Evolutionary conservation across 1,140 invertebrate species (phyloP), one percentile per base, ranked within the genome.

Genomic region (Lepidurus packardi): DNA sequence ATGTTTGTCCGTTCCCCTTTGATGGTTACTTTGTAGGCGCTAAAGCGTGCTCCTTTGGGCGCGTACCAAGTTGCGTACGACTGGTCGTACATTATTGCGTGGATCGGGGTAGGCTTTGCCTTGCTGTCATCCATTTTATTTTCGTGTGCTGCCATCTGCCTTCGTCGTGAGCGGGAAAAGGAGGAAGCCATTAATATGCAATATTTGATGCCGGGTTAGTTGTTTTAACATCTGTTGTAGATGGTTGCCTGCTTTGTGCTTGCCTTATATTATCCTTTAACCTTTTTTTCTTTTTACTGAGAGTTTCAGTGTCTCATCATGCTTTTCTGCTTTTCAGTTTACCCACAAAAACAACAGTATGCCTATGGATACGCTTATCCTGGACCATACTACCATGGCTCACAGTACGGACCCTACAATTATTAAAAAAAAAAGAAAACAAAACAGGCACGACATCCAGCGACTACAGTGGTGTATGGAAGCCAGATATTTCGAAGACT

Each of bases 161-260:
- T 94, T 76, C 88, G 89, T 81, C 90, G 88, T 84, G 92, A 94
- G 84, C 90, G 93, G 85, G 94, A 96, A 87, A 90, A 92, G 85
- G 94, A 97, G 86, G 93, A 96, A 87, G 92, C 94, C 84, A 92
- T 95, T 89, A 96, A 96, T 89, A 94, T 97, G 92, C 94, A 97
- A 89, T 97, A 97, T 88, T 89, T 97, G 86, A 97, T 97, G 95
- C 95, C 95, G 86, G 94, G 94, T 96, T 44, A 77, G 21, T 77
- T 47, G 75, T 77, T 45, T 77, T 42, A 77, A 77, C 53, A 65
- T 65, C 47, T 77, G 43, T 43, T 77, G 24, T 43, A 75, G 43
- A n/a, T 11, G 41, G 74, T 42, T 43, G n/a, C 74, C 43, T 75
- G 74, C 41, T 75, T 75, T 75, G 4, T 65, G 53, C 53, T 65